Percentiles rank a stretch among this genome's conserved stretches.
Evolutionary conservation across 2,888 invertebrate species (phyloP).

Genomic region (Tupiocoris notatus): DNA sequence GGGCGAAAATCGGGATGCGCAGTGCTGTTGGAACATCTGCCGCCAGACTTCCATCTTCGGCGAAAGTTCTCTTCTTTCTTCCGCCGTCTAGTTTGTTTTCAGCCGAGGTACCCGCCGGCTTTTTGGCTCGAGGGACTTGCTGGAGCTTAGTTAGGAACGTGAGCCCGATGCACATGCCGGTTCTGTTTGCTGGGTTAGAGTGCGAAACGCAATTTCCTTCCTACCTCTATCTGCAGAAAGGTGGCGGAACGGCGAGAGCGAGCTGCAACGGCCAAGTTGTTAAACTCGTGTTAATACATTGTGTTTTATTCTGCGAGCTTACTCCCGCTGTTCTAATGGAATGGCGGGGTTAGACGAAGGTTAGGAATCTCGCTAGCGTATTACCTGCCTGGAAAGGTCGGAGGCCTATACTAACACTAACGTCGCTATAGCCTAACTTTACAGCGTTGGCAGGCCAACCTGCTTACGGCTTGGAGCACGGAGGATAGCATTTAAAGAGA

Average conservation of each 20-base stretch:
- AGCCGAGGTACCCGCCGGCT: too few relatives aligned
- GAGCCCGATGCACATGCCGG: neutral
- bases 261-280: neutral
- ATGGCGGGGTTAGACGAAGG: neutral
- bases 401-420: neutral
- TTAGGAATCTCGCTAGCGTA: neutral
- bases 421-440: neutral
- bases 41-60: too few relatives aligned
- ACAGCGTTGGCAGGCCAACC: neutral
- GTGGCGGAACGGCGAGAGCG: neutral
- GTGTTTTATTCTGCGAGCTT: neutral
- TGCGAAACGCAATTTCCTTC: neutral
- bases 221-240: neutral
- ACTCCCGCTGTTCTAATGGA: neutral
- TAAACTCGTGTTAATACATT: neutral
- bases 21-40: too few relatives aligned
- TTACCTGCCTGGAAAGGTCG: neutral
- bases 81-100: too few relatives aligned
- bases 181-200: neutral
- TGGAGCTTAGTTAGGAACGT: too few relatives aligned
- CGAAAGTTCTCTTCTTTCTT: too few relatives aligned
- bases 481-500: too few relatives aligned
- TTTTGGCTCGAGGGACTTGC: too few relatives aligned
- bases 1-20: too few relatives aligned
- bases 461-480: too few relatives aligned